Conservation (phyloP, 2,888 invertebrate species). For the Tiphia femorata region DNA sequence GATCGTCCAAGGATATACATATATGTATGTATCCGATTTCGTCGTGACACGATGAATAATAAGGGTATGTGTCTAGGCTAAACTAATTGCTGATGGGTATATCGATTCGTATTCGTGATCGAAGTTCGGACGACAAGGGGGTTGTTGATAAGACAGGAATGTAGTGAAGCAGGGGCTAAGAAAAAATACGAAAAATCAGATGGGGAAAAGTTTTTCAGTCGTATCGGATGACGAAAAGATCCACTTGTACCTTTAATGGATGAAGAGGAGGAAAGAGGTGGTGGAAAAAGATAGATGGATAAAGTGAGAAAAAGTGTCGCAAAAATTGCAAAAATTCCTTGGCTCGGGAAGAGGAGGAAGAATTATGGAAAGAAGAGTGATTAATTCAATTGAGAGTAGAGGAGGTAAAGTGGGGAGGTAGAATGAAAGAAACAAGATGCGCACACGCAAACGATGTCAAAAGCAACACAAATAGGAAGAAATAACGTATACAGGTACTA, state of each 20-base stretch:
- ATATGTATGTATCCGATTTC: slow-evolving; percentile 8
- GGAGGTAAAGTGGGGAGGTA: slow-evolving; percentile 3
- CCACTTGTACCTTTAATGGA: no score
- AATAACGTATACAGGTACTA: not conserved
- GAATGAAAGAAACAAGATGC: slow-evolving; percentile 19
- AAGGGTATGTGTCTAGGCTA: slow-evolving; percentile 32
- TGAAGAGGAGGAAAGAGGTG: no score
- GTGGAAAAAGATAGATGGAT: not conserved
- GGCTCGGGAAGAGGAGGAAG: no score
- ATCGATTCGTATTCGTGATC: slow-evolving; percentile 2
- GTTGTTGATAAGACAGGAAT: not conserved
- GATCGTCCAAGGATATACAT: slow-evolving; percentile 5
- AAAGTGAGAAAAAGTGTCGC: not conserved
- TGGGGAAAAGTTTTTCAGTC: no score
- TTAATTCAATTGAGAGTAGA: no score
- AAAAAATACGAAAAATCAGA: no score
- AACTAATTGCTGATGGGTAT: slow-evolving; percentile 33
- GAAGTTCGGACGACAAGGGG: not conserved
- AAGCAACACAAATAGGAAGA: slow-evolving; percentile 23
- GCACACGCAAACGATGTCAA: no score
- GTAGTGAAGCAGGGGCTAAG: no score
- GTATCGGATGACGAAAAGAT: no score
- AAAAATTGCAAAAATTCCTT: no score
- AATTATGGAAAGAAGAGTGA: no score
- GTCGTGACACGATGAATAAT: slow-evolving; percentile 21